Evolutionary conservation across 2,888 invertebrate genomes (phyloP), one percentile per base, ranked within the genome.

Genomic region (Cheilosia variabilis): DNA sequence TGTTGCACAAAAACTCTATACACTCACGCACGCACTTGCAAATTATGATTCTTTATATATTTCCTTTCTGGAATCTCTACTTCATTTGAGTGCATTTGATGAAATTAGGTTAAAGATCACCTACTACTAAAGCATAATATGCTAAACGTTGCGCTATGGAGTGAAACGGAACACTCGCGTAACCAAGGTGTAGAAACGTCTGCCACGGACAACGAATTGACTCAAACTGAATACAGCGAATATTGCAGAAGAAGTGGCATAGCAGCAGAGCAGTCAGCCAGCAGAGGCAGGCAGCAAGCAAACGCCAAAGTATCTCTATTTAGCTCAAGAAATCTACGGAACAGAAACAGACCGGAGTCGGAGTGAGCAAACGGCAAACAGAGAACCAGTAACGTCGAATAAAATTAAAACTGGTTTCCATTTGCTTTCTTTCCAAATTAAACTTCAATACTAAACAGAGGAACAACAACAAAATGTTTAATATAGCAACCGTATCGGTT

Each of bases 61-160:
- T 66, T 50, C 24, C 27, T n/a, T 66, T 50, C 65, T 69, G 27
- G 27, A 58, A 79, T 80, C 69, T 75, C 75, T 52, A 83, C 72
- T 73, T 78, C 41, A 69, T 41, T 69, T 63, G 27, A 84, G 37
- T 22, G 63, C 52, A 57, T 60, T 78, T 68, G 52, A 65, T 63
- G 65, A 86, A 86, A 72, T 86, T 86, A 81, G 86, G 86, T 81
- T 86, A 86, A 86, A 81, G 86, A 86, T 86, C 86, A 86, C 76
- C 66, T 57, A 75, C 55, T 52, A 57, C 31, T 52, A 22, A 17
- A 24, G 47, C 55, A 15, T 53, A 66, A 66, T 71, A 22, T 22
- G 41, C 55, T 27, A 72, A 50, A 43, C 50, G 31, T 22, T 43
- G 15, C 34, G 53, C 53, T 27, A 17, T 43, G 34, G 37, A 77